Conservation (phyloP, 2,888 invertebrate genomes). For the Chymomyza fuscimana region DNA sequence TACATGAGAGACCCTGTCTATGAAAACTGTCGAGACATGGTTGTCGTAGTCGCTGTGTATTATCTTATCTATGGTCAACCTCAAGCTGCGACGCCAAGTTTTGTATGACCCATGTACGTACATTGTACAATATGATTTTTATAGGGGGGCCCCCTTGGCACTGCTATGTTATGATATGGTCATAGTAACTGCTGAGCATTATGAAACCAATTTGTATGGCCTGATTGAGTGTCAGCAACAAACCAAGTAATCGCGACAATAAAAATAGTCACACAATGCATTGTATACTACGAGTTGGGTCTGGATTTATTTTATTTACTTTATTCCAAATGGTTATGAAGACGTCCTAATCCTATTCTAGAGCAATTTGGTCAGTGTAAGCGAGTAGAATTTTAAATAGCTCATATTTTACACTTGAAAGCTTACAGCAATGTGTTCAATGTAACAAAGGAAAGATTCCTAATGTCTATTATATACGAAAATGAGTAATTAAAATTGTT, state of each 20-base stretch:
- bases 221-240: conserved; percentile 12
- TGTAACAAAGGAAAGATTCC: too few species aligned
- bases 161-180: conserved; percentile 20
- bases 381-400: too few species aligned
- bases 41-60: not conserved
- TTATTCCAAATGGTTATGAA: not conserved
- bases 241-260: not conserved
- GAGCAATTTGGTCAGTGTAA: not conserved
- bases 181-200: conserved; percentile 22
- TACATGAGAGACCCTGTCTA: too few species aligned
- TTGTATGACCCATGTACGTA: not conserved
- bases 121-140: not conserved
- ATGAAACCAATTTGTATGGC: conserved; percentile 22
- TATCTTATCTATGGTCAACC: conserved; percentile 35
- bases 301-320: not conserved
- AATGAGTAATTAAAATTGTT: too few species aligned
- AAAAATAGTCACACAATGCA: not conserved
- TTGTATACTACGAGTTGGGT: not conserved
- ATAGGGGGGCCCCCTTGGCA: not conserved
- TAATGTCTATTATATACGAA: too few species aligned
- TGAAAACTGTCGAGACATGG: not conserved
- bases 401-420: too few species aligned
- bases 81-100: not conserved
- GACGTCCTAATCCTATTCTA: not conserved
- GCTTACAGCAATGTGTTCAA: too few species aligned